Base-by-base conservation (phyloP, 1,140 invertebrate genomes). In the Dinothrombium tinctorium region DNA sequence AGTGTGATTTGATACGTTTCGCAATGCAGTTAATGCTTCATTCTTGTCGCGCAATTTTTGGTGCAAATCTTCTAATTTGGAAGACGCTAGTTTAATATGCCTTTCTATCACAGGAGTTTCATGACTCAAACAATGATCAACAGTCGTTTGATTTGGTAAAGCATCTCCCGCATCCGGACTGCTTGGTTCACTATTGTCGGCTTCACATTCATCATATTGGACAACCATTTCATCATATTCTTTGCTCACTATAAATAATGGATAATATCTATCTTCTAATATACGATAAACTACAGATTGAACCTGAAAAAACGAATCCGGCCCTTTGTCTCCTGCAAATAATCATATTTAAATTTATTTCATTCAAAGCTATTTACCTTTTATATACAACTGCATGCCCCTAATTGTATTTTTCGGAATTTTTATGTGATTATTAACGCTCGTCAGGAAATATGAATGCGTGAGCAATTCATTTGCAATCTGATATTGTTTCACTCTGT, bases 201-300 rank as follows among this genome's bases (percentile, higher is more conserved):
- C 6, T 11, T 37, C 35, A 8, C 19, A 14, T 15, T 14, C 12
- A 24, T n/a, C n/a, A n/a, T n/a, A n/a, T 22, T 35, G 23, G 33
- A 44, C 41, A 20, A 56, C 60, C 56, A 82, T 69, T 49, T 70
- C 69, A 48, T 74, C 74, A 53, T 86, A 86, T 47, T 77, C 69
- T 39, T 81, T 74, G 53, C 78, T 84, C 7, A 81, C 67, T 29
- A 87, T 61, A 56, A 87, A 89, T 0, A 77, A 73, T 23, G 78
- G 72, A 60, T 86, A 89, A 59, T 33, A 46, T 41, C 26, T 9
- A 12, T 41, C 37, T 45, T 37, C 9, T 25, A 52, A 78, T 82
- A 52, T 76, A 77, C 60, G 52, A 57, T 19, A 63, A 68, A 51
- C 58, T 83, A n/a, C 69, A 73, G 56, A 62, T 69, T 40, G 72